phyloP scores from a whole-genome alignment of 2,797 vertebrate species.

The Paramormyrops hopkinsi region DNA sequence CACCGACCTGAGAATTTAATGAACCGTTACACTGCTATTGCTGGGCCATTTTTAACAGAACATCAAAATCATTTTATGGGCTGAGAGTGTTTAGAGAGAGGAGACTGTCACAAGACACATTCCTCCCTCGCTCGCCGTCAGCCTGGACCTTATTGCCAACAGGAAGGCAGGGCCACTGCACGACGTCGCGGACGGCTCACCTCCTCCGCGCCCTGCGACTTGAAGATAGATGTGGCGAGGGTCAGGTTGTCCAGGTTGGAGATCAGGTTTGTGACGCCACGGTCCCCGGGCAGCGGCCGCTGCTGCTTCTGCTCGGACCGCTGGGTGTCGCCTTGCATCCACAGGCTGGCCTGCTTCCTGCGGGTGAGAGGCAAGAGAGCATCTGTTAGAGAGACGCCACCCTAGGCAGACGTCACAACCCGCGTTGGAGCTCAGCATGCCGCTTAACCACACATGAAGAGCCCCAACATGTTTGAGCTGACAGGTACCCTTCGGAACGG shows the following conservation, averaged over 20 bases:
- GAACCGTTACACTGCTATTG: background rate
- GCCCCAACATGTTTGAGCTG: background rate
- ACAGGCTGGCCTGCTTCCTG: constrained; percentile 81
- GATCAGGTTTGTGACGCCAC: constrained; percentile 68
- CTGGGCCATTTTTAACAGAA: background rate
- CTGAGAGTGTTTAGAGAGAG: background rate
- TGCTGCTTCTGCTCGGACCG: constrained; percentile 73
- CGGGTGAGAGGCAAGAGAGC: background rate
- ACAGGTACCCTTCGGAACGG: background rate
- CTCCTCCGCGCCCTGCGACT: constrained; percentile 64
- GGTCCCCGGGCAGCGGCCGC: constrained; percentile 56
- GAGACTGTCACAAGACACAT: background rate
- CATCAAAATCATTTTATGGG: background rate
- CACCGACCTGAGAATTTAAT: background rate
- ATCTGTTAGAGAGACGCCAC: background rate
- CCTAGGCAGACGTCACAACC: background rate
- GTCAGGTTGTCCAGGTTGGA: constrained; percentile 73
- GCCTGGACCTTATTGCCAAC: background rate
- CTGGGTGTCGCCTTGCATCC: constrained; percentile 77
- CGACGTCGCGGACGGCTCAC: constrained; percentile 44
- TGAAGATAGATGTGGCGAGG: constrained; percentile 57
- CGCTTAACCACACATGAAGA: background rate
- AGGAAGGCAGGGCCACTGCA: background rate
- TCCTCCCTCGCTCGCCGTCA: background rate
- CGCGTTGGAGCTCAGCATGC: background rate